Evolutionary conservation across 2,797 vertebrate species (phyloP).

Genomic region (Salarias fasciatus): DNA sequence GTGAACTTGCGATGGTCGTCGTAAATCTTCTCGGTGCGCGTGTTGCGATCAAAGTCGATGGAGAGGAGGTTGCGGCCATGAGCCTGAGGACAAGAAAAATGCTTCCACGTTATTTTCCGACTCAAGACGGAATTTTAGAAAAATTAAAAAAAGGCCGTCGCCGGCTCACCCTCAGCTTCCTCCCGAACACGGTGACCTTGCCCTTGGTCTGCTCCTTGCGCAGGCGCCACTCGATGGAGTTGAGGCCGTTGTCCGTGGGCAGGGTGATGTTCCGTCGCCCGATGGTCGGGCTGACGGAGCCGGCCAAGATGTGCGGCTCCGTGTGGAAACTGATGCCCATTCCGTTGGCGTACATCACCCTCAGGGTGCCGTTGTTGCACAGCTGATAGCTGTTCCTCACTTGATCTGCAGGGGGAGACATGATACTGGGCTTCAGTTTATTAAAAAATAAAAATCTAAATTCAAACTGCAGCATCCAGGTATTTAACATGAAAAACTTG

Average conservation of each 20-base stretch:
- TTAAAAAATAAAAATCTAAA: too few species aligned
- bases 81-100: constrained; percentile 79
- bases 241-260: constrained; percentile 97
- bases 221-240: constrained; percentile 98
- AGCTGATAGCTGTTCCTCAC: constrained; percentile 99
- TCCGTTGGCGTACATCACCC: constrained; percentile 98
- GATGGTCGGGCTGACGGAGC: constrained; percentile 96
- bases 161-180: constrained; percentile 92
- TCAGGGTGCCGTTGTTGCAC: constrained; percentile 96
- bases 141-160: neutral
- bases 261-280: constrained; percentile 98
- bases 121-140: too few species aligned
- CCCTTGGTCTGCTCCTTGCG: constrained; percentile 98
- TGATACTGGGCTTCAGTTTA: constrained; percentile 2
- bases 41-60: constrained; percentile 98
- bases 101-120: neutral
- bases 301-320: constrained; percentile 96
- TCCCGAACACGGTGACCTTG: constrained; percentile 96
- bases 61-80: constrained; percentile 96
- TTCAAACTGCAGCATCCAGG: too few species aligned
- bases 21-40: constrained; percentile 98
- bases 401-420: constrained; percentile 88
- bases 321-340: constrained; percentile 99
- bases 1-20: constrained; percentile 99
- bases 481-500: too few species aligned